Evolutionary conservation across 2,797 vertebrate species (phyloP).

Genomic region (Sebastolobus alascanus): DNA sequence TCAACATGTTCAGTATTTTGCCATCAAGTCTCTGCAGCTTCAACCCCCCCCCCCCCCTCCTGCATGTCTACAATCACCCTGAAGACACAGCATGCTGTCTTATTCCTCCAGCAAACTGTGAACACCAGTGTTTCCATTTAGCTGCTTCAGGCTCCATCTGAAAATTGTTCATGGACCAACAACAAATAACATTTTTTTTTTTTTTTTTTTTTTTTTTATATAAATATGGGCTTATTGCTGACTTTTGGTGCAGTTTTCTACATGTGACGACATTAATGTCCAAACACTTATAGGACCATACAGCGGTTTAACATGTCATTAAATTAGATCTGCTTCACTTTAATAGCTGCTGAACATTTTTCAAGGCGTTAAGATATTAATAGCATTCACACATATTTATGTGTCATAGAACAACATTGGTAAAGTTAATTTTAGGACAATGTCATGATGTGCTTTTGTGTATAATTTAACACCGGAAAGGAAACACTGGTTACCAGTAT

Average conservation of each 20-base stretch:
- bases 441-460: not conserved
- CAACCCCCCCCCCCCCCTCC: not conserved
- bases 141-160: not conserved
- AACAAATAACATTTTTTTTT: not conserved
- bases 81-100: constrained; percentile 65
- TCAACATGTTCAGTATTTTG: not conserved
- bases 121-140: constrained; percentile 64
- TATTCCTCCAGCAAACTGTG: constrained; percentile 24
- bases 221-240: not conserved
- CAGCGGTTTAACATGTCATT: constrained; percentile 16
- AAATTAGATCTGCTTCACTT: not conserved
- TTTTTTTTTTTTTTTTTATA: not conserved
- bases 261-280: not conserved
- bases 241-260: not conserved
- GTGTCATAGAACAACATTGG: not conserved
- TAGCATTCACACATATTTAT: not conserved
- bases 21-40: constrained; percentile 26
- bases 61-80: constrained; percentile 60
- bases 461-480: not conserved
- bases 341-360: constrained; percentile 5
- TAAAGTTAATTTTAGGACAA: not conserved
- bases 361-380: not conserved
- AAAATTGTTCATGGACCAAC: not conserved
- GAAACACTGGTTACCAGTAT: constrained; percentile 59
- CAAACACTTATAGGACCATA: not conserved